Evolutionary conservation across 2,888 invertebrate genomes (phyloP).

Genomic region (Phalera bucephala): DNA sequence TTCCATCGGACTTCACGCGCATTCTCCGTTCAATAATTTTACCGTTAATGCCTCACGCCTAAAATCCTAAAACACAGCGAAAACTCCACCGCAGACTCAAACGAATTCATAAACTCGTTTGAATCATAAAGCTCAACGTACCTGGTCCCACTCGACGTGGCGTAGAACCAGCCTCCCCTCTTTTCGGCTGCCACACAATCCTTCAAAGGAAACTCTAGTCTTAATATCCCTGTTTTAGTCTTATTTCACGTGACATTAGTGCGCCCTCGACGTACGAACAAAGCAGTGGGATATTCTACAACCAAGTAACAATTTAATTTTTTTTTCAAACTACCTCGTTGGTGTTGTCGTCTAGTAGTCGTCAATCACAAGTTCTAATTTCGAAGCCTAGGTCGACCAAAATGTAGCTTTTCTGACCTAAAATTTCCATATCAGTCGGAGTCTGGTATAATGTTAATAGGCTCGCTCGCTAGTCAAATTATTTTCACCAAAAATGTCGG

Average conservation of each 20-base stretch:
- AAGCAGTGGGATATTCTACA: slow-evolving; percentile 37
- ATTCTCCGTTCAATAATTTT: too few relatives aligned
- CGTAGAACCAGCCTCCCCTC: slow-evolving; percentile 63
- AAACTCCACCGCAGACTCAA: background rate
- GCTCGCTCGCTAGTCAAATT: too few relatives aligned
- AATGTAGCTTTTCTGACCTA: too few relatives aligned
- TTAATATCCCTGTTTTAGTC: slow-evolving; percentile 78
- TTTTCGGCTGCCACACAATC: slow-evolving; percentile 60
- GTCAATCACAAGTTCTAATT: too few relatives aligned
- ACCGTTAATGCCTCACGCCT: too few relatives aligned
- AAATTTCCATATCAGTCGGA: too few relatives aligned
- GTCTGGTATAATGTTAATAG: too few relatives aligned
- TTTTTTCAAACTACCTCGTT: slow-evolving; percentile 11
- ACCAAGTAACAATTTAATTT: background rate
- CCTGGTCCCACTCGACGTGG: slow-evolving; percentile 28
- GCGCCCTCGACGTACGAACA: slow-evolving; percentile 47
- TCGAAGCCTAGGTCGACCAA: too few relatives aligned
- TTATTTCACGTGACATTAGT: slow-evolving; percentile 76
- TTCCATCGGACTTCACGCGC: too few relatives aligned
- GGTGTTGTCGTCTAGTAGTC: too few relatives aligned
- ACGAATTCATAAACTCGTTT: background rate
- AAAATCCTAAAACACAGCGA: too few relatives aligned
- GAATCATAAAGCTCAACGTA: background rate
- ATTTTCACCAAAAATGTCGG: too few relatives aligned
- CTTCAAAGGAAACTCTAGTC: slow-evolving; percentile 75